Percentiles rank a stretch among this genome's conserved stretches.
Conservation (phyloP, 2,888 invertebrate species). For the Pristionchus fissidentatus region DNA sequence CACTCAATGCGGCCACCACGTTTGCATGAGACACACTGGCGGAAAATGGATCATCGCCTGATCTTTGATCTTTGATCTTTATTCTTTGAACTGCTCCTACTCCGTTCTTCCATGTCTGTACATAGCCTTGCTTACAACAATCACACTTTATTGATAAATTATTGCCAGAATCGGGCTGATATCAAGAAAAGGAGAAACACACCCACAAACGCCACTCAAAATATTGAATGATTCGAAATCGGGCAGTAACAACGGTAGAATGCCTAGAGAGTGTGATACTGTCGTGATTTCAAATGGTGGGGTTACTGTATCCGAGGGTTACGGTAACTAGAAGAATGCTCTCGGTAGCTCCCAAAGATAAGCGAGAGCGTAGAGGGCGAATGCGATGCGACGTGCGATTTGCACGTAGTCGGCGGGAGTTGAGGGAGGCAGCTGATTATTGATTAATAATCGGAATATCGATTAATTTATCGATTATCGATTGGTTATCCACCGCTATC, state of each 20-base stretch:
- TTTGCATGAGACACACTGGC: conserved; percentile 33
- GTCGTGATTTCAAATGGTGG: too few species aligned
- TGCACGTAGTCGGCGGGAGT: not conserved
- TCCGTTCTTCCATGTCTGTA: conserved; percentile 30
- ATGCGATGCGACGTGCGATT: not conserved
- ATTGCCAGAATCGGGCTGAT: not conserved
- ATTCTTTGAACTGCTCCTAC: not conserved
- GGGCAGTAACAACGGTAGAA: too few species aligned
- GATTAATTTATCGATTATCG: not conserved
- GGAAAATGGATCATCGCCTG: conserved; percentile 42
- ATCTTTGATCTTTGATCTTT: conserved; percentile 21
- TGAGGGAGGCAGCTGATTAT: not conserved
- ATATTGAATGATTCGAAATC: too few species aligned
- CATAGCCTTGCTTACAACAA: not conserved
- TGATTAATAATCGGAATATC: not conserved
- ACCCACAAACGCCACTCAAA: too few species aligned
- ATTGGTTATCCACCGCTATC: not conserved
- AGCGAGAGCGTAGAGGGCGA: conserved; percentile 14
- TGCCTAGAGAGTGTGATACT: too few species aligned
- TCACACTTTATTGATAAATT: conserved; percentile 12
- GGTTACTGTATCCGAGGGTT: too few species aligned
- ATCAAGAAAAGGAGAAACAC: not conserved
- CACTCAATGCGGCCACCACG: conserved; percentile 47
- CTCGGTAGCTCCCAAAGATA: conserved; percentile 19
- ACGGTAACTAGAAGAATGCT: not conserved